A percentile compares a stretch with the other conserved stretches of the same genome.
Conservation (phyloP, 1,140 invertebrate species). For the Drosophila nannoptera region DNA sequence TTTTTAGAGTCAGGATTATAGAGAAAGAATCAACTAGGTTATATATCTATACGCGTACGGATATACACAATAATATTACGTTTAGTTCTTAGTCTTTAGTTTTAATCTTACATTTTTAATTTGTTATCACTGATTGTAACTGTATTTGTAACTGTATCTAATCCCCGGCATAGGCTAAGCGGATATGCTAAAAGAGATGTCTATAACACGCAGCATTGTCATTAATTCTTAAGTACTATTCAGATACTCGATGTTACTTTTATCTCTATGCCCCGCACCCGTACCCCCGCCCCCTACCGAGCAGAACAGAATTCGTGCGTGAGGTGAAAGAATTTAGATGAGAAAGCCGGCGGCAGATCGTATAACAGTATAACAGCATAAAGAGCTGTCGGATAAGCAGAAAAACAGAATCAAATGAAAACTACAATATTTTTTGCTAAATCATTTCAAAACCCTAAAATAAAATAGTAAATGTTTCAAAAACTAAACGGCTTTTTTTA, state of each 20-base stretch:
- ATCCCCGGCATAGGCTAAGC: constrained; percentile 55
- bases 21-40: constrained; percentile 18
- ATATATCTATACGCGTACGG: constrained; percentile 19
- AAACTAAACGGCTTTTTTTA: constrained; percentile 8
- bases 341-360: constrained; percentile 9
- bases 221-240: constrained; percentile 66
- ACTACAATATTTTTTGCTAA: constrained; percentile 69
- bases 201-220: constrained; percentile 71
- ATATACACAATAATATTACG: neutral
- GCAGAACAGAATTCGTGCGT: constrained; percentile 32
- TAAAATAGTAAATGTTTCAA: constrained; percentile 76
- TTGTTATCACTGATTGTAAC: constrained; percentile 43
- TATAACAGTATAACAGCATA: constrained; percentile 39
- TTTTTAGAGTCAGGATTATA: constrained; percentile 50
- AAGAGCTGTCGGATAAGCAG: constrained; percentile 15
- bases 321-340: constrained; percentile 6
- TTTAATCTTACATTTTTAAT: constrained; percentile 40
- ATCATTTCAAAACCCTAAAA: constrained; percentile 60
- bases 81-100: constrained; percentile 42
- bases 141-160: constrained; percentile 50
- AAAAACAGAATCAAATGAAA: constrained; percentile 13
- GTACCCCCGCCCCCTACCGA: constrained; percentile 2
- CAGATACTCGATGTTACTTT: constrained; percentile 39
- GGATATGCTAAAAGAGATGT: constrained; percentile 45
- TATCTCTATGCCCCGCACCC: constrained; percentile 41